These are phyloP conservation scores for Eptesicus fuscus DNA, from an alignment of 2,113 vertebrate species.

Conservation along the genomic window DNA sequence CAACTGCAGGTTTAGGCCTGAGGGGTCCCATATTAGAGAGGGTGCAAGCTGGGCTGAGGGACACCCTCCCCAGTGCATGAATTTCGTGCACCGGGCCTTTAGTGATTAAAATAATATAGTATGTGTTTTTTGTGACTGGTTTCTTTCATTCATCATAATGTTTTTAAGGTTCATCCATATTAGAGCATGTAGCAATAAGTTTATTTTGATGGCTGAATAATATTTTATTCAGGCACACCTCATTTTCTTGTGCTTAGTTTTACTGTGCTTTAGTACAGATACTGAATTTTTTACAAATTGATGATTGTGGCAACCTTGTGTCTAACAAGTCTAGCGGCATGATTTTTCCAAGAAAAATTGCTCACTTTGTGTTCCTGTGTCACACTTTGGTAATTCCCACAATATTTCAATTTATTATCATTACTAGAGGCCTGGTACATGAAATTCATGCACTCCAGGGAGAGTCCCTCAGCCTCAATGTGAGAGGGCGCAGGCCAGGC, in stretches of 20 bases:
- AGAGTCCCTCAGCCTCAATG: no score
- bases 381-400: background rate
- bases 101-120: background rate
- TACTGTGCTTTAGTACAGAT: background rate
- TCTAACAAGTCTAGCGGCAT: background rate
- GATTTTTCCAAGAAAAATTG: background rate
- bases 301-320: background rate
- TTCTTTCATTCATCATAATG: background rate
- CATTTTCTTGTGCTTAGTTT: background rate
- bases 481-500: no score
- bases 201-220: background rate
- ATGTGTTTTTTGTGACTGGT: background rate
- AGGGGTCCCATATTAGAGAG: no score
- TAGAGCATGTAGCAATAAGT: background rate
- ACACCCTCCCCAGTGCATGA: no score
- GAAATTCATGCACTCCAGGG: no score
- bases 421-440: no score
- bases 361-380: background rate
- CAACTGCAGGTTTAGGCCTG: no score
- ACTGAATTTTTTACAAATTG: background rate
- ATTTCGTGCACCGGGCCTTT: no score
- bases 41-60: no score
- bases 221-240: background rate
- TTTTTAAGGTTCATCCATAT: background rate
- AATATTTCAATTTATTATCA: background rate